A percentile compares a stretch with the other conserved stretches of the same genome.
Conservation (phyloP, 2,113 vertebrate genomes). For the Thinocorus orbignyianus region DNA sequence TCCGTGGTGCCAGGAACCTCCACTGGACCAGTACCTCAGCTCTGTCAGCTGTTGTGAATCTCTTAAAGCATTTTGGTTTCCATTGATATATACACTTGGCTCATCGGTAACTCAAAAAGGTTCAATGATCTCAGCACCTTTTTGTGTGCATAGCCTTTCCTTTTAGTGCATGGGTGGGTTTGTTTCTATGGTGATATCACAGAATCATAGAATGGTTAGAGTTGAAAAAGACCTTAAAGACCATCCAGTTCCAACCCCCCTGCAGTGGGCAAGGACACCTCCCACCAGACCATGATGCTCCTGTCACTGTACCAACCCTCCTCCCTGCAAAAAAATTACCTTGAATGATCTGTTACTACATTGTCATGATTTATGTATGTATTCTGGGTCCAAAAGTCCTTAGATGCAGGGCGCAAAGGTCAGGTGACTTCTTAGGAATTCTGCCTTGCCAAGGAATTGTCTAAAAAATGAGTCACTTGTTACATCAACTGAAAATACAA, state of each 20-base stretch:
- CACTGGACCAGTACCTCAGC: not conserved
- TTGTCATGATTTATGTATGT: not conserved
- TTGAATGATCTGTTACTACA: not conserved
- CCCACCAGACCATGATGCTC: too few relatives aligned
- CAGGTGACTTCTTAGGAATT: not conserved
- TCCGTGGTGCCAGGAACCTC: not conserved
- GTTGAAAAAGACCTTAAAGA: too few relatives aligned
- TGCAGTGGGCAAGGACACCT: too few relatives aligned
- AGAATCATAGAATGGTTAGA: too few relatives aligned
- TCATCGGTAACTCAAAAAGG: not conserved
- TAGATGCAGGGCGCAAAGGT: not conserved
- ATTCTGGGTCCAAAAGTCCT: not conserved
- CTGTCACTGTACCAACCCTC: not conserved
- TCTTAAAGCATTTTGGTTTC: not conserved
- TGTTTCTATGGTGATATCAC: not conserved
- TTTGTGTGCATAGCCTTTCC: not conserved
- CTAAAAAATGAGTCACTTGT: not conserved
- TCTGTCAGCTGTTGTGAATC: not conserved
- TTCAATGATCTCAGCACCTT: not conserved
- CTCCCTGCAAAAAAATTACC: not conserved
- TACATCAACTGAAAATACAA: not conserved
- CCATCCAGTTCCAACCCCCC: too few relatives aligned
- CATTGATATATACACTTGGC: not conserved
- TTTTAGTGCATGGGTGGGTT: fast-evolving
- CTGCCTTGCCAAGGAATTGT: not conserved